phyloP scores from a whole-genome alignment of 2,888 invertebrate species.

The Campaea margaritaria region DNA sequence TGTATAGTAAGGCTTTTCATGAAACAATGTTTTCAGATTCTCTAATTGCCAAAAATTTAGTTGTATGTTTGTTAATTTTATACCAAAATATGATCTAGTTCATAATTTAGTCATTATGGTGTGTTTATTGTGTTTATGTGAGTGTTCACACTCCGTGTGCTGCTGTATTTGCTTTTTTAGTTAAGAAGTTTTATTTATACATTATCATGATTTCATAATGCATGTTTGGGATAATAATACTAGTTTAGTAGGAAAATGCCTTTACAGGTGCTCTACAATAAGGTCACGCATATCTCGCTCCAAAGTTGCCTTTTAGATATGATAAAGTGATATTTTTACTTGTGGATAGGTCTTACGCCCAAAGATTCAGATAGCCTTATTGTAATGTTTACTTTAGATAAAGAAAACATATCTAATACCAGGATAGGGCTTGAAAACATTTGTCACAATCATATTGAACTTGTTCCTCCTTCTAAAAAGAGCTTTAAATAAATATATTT shows the following conservation, averaged over 20 bases:
- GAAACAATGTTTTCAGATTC: constrained; percentile 73
- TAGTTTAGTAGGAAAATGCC: constrained; percentile 73
- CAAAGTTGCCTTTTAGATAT: constrained; percentile 85
- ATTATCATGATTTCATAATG: constrained; percentile 65
- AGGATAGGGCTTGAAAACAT: constrained; percentile 65
- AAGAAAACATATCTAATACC: constrained; percentile 56
- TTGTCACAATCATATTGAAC: constrained; percentile 59
- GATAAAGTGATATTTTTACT: constrained; percentile 77
- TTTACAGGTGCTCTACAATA: constrained; percentile 81
- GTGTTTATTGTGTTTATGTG: constrained; percentile 80
- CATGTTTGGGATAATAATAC: constrained; percentile 71
- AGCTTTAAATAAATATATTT: constrained; percentile 76
- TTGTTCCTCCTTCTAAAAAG: constrained; percentile 70
- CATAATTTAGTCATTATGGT: constrained; percentile 83
- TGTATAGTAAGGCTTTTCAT: constrained; percentile 56
- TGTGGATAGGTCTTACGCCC: constrained; percentile 74
- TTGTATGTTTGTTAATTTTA: constrained; percentile 75
- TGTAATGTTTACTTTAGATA: constrained; percentile 77
- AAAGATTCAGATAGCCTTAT: constrained; percentile 73
- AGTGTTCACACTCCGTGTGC: constrained; percentile 77
- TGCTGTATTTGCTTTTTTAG: constrained; percentile 78
- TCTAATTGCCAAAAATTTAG: constrained; percentile 84
- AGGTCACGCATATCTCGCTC: constrained; percentile 80
- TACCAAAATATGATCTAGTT: constrained; percentile 83
- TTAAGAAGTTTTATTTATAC: constrained; percentile 58